Percentiles rank a stretch among this genome's conserved stretches.
Evolutionary conservation across 2,888 invertebrate species (phyloP).

Genomic region (Lumbricus terrestris): DNA sequence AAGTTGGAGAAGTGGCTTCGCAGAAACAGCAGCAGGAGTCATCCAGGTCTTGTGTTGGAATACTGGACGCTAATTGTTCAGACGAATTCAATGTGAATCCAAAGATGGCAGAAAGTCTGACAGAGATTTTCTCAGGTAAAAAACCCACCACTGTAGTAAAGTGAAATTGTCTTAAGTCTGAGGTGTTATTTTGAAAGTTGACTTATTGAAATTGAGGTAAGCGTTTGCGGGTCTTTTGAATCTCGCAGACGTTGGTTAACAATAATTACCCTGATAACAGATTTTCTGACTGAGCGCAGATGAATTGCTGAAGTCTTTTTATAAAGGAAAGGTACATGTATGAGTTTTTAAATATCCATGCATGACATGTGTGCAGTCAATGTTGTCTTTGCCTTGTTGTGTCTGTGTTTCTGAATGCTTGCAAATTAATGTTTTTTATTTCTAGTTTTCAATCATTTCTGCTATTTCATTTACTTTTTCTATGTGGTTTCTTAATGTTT

Average conservation of each 20-base stretch:
- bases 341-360: background rate
- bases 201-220: too few species aligned
- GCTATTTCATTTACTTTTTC: background rate
- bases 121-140: constrained; percentile 6
- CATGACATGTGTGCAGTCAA: background rate
- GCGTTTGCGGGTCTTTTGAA: too few species aligned
- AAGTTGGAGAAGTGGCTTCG: background rate
- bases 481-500: background rate
- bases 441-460: background rate
- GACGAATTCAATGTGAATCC: background rate
- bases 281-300: background rate
- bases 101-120: background rate
- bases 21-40: background rate
- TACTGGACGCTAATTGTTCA: background rate
- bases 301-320: background rate
- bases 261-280: background rate
- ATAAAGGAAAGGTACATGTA: background rate
- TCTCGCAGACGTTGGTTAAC: background rate
- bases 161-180: background rate
- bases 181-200: too few species aligned
- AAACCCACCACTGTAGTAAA: background rate
- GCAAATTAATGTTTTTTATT: background rate
- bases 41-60: background rate
- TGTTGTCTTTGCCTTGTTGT: background rate
- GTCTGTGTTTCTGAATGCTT: too few species aligned